phyloP scores from a whole-genome alignment of 2,888 invertebrate genomes.

The Microlaimidae sp. region DNA sequence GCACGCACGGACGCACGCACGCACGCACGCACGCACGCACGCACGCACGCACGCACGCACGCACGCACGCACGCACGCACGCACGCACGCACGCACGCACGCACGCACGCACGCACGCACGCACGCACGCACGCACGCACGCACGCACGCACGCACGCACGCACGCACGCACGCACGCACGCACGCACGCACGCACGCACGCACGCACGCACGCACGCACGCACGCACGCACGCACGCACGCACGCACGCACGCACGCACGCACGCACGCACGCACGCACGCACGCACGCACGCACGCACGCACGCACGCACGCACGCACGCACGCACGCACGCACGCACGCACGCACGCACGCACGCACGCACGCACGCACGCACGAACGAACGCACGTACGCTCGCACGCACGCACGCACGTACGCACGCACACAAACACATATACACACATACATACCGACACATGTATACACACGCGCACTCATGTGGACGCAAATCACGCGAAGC shows the following conservation, averaged over 20 bases:
- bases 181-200: constrained; percentile 14
- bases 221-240: constrained; percentile 15
- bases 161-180: constrained; percentile 13
- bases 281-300: constrained; percentile 13
- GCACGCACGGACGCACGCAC: constrained; percentile 14
- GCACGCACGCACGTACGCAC: no score
- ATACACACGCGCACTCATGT: constrained; percentile 4
- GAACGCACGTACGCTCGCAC: no score
- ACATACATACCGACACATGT: no score
- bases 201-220: constrained; percentile 13
- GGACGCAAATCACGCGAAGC: no score
- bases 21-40: no score
- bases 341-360: constrained; percentile 11
- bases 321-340: constrained; percentile 12
- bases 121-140: constrained; percentile 13
- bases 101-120: constrained; percentile 12
- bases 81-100: constrained; percentile 15
- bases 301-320: constrained; percentile 15
- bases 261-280: constrained; percentile 15
- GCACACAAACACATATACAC: no score
- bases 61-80: constrained; percentile 15
- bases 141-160: constrained; percentile 13
- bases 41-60: constrained; percentile 15
- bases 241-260: constrained; percentile 14
- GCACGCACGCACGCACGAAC: no score